phyloP scores from a whole-genome alignment of 2,888 invertebrate genomes.

The Sylvicola cinctus region DNA sequence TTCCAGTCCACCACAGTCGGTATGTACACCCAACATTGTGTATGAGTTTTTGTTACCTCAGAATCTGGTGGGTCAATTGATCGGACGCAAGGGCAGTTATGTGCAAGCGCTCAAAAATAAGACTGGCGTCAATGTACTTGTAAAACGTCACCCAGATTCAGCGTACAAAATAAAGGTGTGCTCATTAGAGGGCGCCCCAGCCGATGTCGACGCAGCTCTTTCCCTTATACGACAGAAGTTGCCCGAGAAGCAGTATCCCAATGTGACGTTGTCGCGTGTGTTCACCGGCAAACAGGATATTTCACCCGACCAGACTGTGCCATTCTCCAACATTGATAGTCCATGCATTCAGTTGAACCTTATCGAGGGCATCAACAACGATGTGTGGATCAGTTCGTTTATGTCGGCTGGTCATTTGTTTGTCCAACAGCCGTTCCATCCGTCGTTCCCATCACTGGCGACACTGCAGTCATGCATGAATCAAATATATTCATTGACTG shows the following conservation, averaged over 20 bases:
- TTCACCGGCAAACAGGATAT: constrained; percentile 10
- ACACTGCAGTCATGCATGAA: constrained; percentile 66
- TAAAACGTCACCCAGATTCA: constrained; percentile 50
- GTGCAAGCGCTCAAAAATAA: constrained; percentile 61
- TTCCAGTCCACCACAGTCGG: constrained; percentile 21
- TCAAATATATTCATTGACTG: constrained; percentile 53
- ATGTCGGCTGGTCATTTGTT: constrained; percentile 79
- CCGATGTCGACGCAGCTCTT: constrained; percentile 67
- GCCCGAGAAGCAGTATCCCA: constrained; percentile 59
- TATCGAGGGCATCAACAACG: constrained; percentile 81
- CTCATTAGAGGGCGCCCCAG: constrained; percentile 63
- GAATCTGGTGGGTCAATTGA: constrained; percentile 62
- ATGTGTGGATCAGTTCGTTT: constrained; percentile 74
- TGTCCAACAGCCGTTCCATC: constrained; percentile 88
- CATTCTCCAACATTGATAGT: no score
- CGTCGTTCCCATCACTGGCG: constrained; percentile 68
- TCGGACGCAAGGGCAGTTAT: constrained; percentile 64
- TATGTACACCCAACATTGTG: constrained; percentile 15
- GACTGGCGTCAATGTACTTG: constrained; percentile 55
- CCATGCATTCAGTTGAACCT: constrained; percentile 45
- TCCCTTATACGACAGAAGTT: constrained; percentile 69
- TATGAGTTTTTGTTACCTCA: constrained; percentile 52
- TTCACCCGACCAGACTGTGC: constrained; percentile 15
- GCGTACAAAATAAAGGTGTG: constrained; percentile 55
- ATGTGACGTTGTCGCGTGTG: constrained; percentile 41